Conservation (phyloP, 2,113 vertebrate species). For the Triplophysa tibetana region DNA sequence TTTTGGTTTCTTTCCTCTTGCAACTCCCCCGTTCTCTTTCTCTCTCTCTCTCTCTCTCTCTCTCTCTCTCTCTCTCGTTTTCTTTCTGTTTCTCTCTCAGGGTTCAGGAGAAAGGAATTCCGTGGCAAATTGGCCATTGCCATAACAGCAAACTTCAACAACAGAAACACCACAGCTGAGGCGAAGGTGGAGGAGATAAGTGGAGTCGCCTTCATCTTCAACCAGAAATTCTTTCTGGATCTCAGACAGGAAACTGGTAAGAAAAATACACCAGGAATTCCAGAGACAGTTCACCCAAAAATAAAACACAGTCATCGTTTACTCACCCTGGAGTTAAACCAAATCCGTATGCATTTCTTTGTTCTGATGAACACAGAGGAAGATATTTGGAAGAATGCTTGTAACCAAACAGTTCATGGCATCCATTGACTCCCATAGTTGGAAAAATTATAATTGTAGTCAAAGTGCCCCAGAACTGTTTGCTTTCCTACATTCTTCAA, state of each 20-base stretch:
- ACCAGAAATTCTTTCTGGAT: conserved; percentile 98
- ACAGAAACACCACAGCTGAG: conserved; percentile 95
- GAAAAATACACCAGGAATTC: background rate
- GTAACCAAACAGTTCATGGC: no score
- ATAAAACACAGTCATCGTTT: no score
- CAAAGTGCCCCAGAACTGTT: no score
- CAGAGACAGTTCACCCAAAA: no score
- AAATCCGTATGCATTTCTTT: no score
- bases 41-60: background rate
- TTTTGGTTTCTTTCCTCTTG: background rate
- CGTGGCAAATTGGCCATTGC: conserved; percentile 96
- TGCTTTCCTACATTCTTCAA: no score
- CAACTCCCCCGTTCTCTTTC: background rate
- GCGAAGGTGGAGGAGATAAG: conserved; percentile 98
- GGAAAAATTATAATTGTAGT: no score
- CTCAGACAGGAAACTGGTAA: conserved; percentile 94
- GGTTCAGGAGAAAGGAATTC: conserved; percentile 95
- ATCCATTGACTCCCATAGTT: no score
- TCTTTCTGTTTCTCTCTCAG: conserved; percentile 64
- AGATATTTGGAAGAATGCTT: no score
- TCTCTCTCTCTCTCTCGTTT: conserved; percentile 1
- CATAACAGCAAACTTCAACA: conserved; percentile 98
- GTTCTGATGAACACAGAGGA: no score
- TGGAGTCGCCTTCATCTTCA: conserved; percentile 98
- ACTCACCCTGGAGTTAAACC: no score